Evolutionary conservation across 2,797 vertebrate genomes (phyloP), one percentile per base, ranked within the genome.

Genomic region (Alcedo quadribrachys): DNA sequence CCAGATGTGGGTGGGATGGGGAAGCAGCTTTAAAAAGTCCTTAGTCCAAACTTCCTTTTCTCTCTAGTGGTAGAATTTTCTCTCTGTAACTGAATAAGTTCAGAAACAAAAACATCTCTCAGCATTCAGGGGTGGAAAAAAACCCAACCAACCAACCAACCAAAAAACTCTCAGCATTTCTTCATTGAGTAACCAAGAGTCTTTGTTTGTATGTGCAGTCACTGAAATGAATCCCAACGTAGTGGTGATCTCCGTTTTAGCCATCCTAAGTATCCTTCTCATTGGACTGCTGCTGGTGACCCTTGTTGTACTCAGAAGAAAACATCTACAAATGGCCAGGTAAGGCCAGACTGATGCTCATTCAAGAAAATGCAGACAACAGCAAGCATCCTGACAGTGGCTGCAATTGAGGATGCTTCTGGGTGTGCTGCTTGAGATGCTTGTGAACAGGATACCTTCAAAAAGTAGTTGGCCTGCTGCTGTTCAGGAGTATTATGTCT

Each of bases 261-360:
- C 98, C 53, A 95, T 99, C 69, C 98, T 99, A 55, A 99, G 99
- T 77, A 92, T 98, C 42, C 98, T 99, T n/a, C 97, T 99, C 30
- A 97, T 99, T 88, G 98, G 98, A 33, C 97, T 99, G 58, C 97
- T 99, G 51, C 95, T 99, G 15, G 98, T 99, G 20, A 99, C 99
- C 53, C 98, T 99, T 20, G 94, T 99, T 48, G 97, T 99, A 5
- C 98, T 99, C 2, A 98, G 99, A 10, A 98, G 98, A 83, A 99
- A 99, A 53, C 99, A 99, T 76, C 98, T 99, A 55, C 98, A 99
- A 96, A 98, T 99, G 98, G 98, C 98, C 81, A 98, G 99, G 99
- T 99, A 95, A 85, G 87, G 50, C 46, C 40, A 50, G 9, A 40
- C 15, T 53, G 24, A 12, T 76, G 37, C 8, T 74, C 40, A 68